phyloP scores from a whole-genome alignment of 2,113 vertebrate species.

The Bombycilla garrulus region DNA sequence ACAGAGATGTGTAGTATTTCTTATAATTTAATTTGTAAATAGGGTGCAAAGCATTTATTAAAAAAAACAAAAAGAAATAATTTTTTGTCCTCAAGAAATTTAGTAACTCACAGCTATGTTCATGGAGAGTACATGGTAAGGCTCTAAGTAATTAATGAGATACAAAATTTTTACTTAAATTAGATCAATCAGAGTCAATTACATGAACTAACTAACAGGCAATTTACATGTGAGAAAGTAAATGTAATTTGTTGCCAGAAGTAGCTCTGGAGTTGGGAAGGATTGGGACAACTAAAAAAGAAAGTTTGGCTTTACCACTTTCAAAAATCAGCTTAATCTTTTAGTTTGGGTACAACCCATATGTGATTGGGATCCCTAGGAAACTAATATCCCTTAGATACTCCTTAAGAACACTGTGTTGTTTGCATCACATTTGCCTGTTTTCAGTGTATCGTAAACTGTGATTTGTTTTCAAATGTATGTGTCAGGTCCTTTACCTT shows the following conservation, averaged over 20 bases:
- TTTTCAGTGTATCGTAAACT: not conserved
- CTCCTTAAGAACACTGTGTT: not conserved
- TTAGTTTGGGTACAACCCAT: not conserved
- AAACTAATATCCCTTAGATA: not conserved
- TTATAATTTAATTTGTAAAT: not conserved
- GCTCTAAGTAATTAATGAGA: not conserved
- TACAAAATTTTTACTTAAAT: not conserved
- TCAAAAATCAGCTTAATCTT: not conserved
- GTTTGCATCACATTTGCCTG: not conserved
- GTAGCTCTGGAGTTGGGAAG: not conserved
- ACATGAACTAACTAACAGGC: not conserved
- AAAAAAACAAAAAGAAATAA: not conserved
- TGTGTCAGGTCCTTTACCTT: not conserved
- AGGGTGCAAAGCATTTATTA: not conserved
- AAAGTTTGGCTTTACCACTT: not conserved
- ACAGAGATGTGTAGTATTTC: not conserved
- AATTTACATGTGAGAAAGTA: not conserved
- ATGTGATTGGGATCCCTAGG: not conserved
- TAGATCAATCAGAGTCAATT: constrained; percentile 16
- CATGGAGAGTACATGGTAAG: not conserved
- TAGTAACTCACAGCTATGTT: not conserved
- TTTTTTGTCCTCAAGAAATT: not conserved
- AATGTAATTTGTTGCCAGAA: not conserved
- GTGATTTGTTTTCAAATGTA: not conserved
- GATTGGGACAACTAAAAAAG: not conserved